Percentiles rank a stretch among this genome's conserved stretches.
These are phyloP conservation scores for Liposcelis brunnea DNA, from an alignment of 2,888 invertebrate genomes.

Conservation along the genomic window DNA sequence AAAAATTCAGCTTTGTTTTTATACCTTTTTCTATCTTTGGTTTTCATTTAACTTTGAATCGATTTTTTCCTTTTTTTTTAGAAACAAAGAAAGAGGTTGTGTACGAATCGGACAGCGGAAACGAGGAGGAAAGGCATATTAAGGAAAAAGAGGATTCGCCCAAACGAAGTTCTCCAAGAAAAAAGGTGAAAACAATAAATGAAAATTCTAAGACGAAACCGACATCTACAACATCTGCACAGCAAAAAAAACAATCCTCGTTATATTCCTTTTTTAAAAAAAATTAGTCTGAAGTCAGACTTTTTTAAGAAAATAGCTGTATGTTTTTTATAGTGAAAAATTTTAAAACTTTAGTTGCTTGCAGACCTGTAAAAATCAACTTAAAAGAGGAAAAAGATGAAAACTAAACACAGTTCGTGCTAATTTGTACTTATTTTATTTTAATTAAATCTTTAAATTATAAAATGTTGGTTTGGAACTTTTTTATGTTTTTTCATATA, in stretches of 20 bases:
- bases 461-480: too few relatives aligned
- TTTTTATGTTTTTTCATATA: too few relatives aligned
- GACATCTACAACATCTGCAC: background rate
- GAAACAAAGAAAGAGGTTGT: slow-evolving; percentile 5
- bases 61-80: background rate
- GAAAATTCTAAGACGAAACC: background rate
- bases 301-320: too few relatives aligned
- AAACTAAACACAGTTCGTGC: too few relatives aligned
- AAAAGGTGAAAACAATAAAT: background rate
- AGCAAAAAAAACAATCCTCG: background rate
- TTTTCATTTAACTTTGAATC: too few relatives aligned
- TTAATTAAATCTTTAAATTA: too few relatives aligned
- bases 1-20: background rate
- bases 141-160: background rate
- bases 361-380: too few relatives aligned
- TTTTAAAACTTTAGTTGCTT: too few relatives aligned
- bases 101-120: slow-evolving; percentile 2
- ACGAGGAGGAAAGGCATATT: background rate
- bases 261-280: slow-evolving; percentile 4
- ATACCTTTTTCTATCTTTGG: too few relatives aligned
- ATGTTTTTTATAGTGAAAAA: too few relatives aligned
- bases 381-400: too few relatives aligned
- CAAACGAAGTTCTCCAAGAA: background rate
- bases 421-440: too few relatives aligned
- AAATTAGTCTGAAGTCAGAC: background rate